phyloP scores from a whole-genome alignment of 2,113 vertebrate genomes.

The Clarias magur region DNA sequence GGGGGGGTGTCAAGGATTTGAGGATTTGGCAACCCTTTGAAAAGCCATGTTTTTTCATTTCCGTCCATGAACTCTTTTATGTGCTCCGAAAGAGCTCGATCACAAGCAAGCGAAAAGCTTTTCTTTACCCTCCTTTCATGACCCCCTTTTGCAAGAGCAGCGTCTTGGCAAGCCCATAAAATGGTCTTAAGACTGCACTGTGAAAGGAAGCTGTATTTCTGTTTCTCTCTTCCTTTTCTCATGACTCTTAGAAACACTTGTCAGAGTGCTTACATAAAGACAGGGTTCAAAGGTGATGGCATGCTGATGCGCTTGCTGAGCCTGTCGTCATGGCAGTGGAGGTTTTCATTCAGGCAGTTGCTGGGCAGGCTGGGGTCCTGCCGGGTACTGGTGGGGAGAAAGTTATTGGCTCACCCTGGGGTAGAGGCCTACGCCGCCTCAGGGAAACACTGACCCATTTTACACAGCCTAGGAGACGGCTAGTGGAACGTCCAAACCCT shows the following conservation, averaged over 20 bases:
- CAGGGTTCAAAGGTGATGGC: constrained; percentile 71
- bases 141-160: constrained; percentile 59
- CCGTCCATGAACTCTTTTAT: constrained; percentile 75
- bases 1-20: constrained; percentile 21
- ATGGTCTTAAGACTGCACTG: constrained; percentile 58
- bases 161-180: constrained; percentile 68
- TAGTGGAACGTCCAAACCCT: constrained; percentile 29
- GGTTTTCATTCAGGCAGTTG: constrained; percentile 74
- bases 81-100: constrained; percentile 71
- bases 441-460: constrained; percentile 64
- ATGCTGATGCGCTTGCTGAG: constrained; percentile 56
- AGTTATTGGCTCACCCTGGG: constrained; percentile 67
- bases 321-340: constrained; percentile 69
- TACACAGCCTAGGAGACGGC: constrained; percentile 58
- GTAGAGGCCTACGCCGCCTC: constrained; percentile 60
- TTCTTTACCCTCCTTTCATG: constrained; percentile 58
- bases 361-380: constrained; percentile 69
- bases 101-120: constrained; percentile 68
- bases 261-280: constrained; percentile 66
- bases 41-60: constrained; percentile 63
- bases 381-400: constrained; percentile 66
- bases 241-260: constrained; percentile 61
- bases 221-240: constrained; percentile 38
- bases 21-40: constrained; percentile 47
- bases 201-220: constrained; percentile 58